These are phyloP conservation scores for Sebastolobus altivelis DNA, from an alignment of 2,797 vertebrate species.

Conservation along the genomic window DNA sequence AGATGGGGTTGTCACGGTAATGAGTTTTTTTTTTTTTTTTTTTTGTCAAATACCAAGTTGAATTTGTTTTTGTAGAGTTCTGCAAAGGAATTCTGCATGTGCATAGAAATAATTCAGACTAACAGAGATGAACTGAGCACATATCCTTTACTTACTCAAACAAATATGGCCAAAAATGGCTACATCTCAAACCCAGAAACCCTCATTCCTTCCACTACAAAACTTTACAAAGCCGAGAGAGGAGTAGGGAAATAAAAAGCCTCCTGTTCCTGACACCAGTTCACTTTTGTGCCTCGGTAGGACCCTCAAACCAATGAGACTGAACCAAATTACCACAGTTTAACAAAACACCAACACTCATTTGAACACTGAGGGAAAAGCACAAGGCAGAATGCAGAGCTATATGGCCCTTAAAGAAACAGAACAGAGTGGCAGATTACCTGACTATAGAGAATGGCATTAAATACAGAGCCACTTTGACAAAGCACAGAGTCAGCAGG, in stretches of 20 bases:
- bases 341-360: constrained; percentile 22
- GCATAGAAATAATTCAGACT: background rate
- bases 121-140: background rate
- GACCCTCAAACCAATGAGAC: constrained; percentile 35
- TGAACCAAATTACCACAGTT: constrained; percentile 34
- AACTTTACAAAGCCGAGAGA: constrained; percentile 10
- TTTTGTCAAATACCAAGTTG: background rate
- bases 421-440: constrained; percentile 61
- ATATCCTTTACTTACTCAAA: background rate
- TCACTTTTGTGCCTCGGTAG: constrained; percentile 17
- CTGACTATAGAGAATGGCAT: constrained; percentile 61
- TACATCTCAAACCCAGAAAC: background rate
- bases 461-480: constrained; percentile 63
- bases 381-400: constrained; percentile 29
- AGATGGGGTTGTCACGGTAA: no score
- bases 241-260: background rate
- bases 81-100: background rate
- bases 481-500: constrained; percentile 65
- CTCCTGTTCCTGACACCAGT: constrained; percentile 16
- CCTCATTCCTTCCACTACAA: background rate
- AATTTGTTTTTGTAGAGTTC: background rate
- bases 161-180: background rate
- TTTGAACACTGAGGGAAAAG: constrained; percentile 26
- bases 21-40: no score
- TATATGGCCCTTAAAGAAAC: constrained; percentile 30